phyloP scores from a whole-genome alignment of 2,113 vertebrate genomes.

The Psilopogon haemacephalus region DNA sequence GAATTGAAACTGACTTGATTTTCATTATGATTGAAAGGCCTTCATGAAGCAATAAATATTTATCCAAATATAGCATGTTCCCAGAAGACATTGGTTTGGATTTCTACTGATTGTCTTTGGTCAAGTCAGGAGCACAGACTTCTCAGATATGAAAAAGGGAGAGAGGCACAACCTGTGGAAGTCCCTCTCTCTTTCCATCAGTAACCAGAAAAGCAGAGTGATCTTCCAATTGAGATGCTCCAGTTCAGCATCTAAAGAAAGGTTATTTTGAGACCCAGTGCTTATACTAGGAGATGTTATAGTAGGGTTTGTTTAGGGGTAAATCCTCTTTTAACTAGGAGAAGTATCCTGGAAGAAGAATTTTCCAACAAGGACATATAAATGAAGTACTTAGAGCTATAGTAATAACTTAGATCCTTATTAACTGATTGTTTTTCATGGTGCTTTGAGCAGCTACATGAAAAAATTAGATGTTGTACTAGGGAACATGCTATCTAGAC shows the following conservation, averaged over 20 bases:
- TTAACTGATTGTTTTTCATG: constrained; percentile 2
- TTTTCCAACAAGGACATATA: constrained; percentile 19
- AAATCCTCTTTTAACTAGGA: background rate
- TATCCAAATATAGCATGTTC: background rate
- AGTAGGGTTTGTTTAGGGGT: background rate
- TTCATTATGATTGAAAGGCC: background rate
- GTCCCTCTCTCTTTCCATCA: background rate
- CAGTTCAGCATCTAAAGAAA: background rate
- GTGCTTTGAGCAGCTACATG: background rate
- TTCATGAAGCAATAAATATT: constrained; percentile 24
- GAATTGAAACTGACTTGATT: background rate
- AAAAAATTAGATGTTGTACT: background rate
- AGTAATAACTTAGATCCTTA: constrained; percentile 14
- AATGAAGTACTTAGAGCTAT: background rate
- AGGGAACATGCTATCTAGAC: background rate
- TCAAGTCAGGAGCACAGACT: background rate
- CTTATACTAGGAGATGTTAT: background rate
- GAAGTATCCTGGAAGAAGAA: background rate
- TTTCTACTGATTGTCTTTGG: background rate
- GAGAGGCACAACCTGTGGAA: background rate
- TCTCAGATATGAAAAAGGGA: background rate
- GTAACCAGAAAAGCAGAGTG: background rate
- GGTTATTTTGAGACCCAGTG: background rate
- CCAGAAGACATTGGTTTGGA: background rate
- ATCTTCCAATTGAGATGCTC: background rate